Conservation (phyloP, 64 coral and sea anemone genomes). For the Trachythela sp. region DNA sequence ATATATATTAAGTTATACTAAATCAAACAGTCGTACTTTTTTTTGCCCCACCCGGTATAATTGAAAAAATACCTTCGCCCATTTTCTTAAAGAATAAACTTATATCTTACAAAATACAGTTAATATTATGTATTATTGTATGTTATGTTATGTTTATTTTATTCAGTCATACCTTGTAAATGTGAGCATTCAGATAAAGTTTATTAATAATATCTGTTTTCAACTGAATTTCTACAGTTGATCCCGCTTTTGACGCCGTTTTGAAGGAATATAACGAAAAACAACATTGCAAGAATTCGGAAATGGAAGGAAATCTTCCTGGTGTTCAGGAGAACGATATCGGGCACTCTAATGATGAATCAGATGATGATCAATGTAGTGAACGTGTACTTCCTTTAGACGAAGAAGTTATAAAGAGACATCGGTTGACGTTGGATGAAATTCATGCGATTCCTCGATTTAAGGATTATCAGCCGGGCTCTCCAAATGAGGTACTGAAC, state of each 20-base stretch:
- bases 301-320: background rate
- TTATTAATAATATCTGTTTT: background rate
- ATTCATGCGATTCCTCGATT: slow-evolving; percentile 84
- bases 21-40: too few relatives aligned
- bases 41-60: too few relatives aligned
- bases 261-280: background rate
- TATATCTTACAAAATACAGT: too few relatives aligned
- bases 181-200: too few relatives aligned
- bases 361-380: background rate
- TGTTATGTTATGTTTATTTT: too few relatives aligned
- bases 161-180: too few relatives aligned
- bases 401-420: slow-evolving; percentile 61
- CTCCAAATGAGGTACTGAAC: slow-evolving; percentile 77
- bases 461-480: slow-evolving; percentile 59
- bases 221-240: background rate
- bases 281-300: background rate
- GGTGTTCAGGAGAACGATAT: background rate
- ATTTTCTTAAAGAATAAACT: too few relatives aligned
- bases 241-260: background rate
- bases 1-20: too few relatives aligned
- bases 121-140: too few relatives aligned
- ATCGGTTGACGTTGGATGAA: slow-evolving; percentile 63
- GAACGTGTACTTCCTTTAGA: slow-evolving; percentile 28
- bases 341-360: background rate
- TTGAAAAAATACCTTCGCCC: too few relatives aligned